phyloP scores from a whole-genome alignment of 2,797 vertebrate genomes.

The Chloroceryle inda region DNA sequence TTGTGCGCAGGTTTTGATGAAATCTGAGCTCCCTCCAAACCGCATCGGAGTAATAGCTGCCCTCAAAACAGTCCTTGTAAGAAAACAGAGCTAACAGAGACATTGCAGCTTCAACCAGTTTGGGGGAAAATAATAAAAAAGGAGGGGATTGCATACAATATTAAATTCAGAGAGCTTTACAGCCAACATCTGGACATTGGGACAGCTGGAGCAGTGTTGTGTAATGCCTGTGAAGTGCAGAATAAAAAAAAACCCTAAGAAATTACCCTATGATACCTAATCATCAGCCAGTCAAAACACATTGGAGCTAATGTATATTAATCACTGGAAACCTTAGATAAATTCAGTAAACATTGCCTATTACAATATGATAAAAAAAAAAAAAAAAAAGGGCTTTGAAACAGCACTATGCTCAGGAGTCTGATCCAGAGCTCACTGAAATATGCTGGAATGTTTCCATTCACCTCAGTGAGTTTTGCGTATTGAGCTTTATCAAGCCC shows the following conservation, averaged over 20 bases:
- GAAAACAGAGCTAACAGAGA: slow-evolving; percentile 66
- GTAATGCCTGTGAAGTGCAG: slow-evolving; percentile 58
- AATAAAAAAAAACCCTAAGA: slow-evolving; percentile 4
- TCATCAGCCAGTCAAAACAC: slow-evolving; percentile 60
- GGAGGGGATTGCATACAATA: slow-evolving; percentile 54
- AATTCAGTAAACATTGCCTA: slow-evolving; percentile 30
- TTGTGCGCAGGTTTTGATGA: slow-evolving; percentile 41
- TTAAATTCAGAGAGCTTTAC: slow-evolving; percentile 79
- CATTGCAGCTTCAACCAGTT: slow-evolving; percentile 31
- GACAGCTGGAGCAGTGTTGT: slow-evolving; percentile 77
- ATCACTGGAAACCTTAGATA: slow-evolving; percentile 53
- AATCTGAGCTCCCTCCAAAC: slow-evolving; percentile 56
- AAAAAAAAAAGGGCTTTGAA: background rate
- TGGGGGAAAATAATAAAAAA: slow-evolving; percentile 44
- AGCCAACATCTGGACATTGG: slow-evolving; percentile 78
- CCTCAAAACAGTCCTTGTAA: slow-evolving; percentile 44
- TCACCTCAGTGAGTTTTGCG: slow-evolving; percentile 37
- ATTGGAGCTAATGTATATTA: slow-evolving; percentile 30
- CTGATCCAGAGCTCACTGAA: slow-evolving; percentile 46
- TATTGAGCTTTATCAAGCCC: slow-evolving; percentile 36
- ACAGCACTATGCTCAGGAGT: background rate
- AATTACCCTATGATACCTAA: slow-evolving; percentile 43
- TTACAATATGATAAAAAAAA: background rate
- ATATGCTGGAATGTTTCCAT: slow-evolving; percentile 51
- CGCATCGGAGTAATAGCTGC: slow-evolving; percentile 49